phyloP scores from a whole-genome alignment of 2,113 vertebrate species.

The Proterorhinus semilunaris region DNA sequence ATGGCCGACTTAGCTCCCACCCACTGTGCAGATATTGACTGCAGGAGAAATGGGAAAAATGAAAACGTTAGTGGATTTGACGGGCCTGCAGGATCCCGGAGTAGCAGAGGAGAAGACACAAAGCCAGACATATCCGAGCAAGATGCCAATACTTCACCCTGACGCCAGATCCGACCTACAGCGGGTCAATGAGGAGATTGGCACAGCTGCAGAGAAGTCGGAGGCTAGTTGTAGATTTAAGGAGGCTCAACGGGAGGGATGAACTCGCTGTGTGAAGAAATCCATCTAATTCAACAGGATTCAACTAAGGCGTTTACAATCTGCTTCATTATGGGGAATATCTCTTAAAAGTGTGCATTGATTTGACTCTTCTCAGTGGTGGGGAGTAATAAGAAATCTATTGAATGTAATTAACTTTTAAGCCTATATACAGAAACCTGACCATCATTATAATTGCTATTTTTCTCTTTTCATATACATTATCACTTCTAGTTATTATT shows the following conservation, averaged over 20 bases:
- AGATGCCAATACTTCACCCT: constrained; percentile 48
- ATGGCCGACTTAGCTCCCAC: constrained; percentile 13
- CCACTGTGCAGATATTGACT: constrained; percentile 43
- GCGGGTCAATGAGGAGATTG: constrained; percentile 53
- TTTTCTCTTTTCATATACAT: too few species aligned
- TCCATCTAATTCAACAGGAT: background rate
- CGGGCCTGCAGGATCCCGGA: constrained; percentile 19
- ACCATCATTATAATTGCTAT: too few species aligned
- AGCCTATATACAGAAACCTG: too few species aligned
- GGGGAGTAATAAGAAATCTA: too few species aligned
- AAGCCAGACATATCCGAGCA: constrained; percentile 31
- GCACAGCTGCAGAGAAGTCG: constrained; percentile 38
- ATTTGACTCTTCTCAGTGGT: too few species aligned
- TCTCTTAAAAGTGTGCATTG: background rate
- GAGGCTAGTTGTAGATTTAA: constrained; percentile 32
- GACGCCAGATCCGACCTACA: constrained; percentile 47
- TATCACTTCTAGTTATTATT: too few species aligned
- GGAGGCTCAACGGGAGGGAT: constrained; percentile 29
- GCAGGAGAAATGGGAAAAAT: constrained; percentile 47
- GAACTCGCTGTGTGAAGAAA: constrained; percentile 12
- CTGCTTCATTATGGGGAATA: background rate
- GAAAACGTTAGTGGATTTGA: constrained; percentile 55
- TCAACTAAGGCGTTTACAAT: background rate
- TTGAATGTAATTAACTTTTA: too few species aligned
- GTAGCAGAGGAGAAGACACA: constrained; percentile 35